Evolutionary conservation across 2,888 invertebrate species (phyloP).

Genomic region (Leucozona laternaria): DNA sequence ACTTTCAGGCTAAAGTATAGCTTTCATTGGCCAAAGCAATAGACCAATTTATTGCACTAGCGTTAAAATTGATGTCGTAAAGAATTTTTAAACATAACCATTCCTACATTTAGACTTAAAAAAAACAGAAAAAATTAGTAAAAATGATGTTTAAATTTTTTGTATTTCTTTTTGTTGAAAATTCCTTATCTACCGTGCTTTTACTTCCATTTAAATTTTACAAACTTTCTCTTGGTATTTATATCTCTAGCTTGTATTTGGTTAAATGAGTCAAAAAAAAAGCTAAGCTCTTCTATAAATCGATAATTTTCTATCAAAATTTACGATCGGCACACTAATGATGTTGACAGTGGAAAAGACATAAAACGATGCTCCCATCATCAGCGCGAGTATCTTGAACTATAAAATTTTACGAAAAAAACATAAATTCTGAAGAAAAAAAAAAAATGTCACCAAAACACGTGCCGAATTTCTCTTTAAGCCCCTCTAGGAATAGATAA

Average conservation of each 20-base stretch:
- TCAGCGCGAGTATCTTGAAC: constrained; percentile 15
- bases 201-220: constrained; percentile 14
- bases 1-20: too few relatives aligned
- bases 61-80: too few relatives aligned
- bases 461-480: constrained; percentile 66
- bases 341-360: constrained; percentile 3
- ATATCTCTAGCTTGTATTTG: neutral
- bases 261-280: neutral
- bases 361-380: neutral
- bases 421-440: neutral
- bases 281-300: neutral
- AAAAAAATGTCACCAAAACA: constrained; percentile 52
- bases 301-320: neutral
- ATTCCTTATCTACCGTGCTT: neutral
- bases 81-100: too few relatives aligned
- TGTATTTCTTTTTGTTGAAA: neutral
- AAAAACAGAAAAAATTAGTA: neutral
- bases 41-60: too few relatives aligned
- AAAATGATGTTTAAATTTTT: neutral
- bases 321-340: neutral
- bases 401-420: constrained; percentile 4
- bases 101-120: neutral
- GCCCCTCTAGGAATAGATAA: neutral
- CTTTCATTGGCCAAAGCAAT: too few relatives aligned
- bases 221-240: constrained; percentile 14